phyloP scores from a whole-genome alignment of 2,113 vertebrate genomes.

The Zosterops japonicus region DNA sequence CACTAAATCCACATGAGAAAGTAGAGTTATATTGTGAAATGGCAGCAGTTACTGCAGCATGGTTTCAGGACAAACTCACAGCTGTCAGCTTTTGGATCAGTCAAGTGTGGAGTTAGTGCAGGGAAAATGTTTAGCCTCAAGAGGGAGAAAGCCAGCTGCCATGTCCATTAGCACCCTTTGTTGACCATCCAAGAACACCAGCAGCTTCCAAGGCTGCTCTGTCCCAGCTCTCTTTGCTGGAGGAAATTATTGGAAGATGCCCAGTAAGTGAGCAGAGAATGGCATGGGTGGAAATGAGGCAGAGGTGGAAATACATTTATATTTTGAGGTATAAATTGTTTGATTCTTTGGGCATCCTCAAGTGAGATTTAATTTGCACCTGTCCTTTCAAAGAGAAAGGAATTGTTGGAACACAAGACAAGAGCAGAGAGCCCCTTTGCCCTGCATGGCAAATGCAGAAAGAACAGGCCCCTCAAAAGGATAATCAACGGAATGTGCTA shows the following conservation, averaged over 20 bases:
- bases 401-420: neutral
- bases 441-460: neutral
- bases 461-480: neutral
- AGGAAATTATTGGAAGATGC: slow-evolving; percentile 4
- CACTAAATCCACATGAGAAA: slow-evolving; percentile 42
- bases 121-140: slow-evolving; percentile 60
- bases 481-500: neutral
- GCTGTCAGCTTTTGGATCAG: slow-evolving; percentile 49
- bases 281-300: neutral
- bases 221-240: slow-evolving; percentile 16
- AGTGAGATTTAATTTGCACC: neutral
- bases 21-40: slow-evolving; percentile 50
- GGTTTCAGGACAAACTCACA: slow-evolving; percentile 49
- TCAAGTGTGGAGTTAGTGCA: slow-evolving; percentile 53
- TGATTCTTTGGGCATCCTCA: neutral
- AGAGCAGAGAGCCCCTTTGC: neutral
- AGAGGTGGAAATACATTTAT: neutral
- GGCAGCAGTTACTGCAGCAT: slow-evolving; percentile 27
- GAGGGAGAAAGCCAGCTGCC: slow-evolving; percentile 22
- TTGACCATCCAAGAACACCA: neutral
- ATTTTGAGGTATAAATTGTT: neutral
- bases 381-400: neutral
- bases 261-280: neutral
- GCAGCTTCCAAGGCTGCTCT: slow-evolving; percentile 24
- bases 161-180: slow-evolving; percentile 45